Conservation (phyloP, 2,888 invertebrate species). For the Clitarchus hookeri region DNA sequence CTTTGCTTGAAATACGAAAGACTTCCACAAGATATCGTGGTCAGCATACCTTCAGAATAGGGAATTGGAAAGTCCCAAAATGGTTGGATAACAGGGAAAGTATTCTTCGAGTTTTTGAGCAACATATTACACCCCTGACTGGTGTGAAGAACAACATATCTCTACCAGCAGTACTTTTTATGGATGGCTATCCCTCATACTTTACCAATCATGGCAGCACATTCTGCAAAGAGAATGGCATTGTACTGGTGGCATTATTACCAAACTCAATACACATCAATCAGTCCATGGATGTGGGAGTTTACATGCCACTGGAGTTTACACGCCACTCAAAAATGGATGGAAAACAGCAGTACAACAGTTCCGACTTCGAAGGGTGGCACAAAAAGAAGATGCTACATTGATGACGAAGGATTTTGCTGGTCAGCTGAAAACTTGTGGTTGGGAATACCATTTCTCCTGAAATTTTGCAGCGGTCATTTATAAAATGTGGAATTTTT, state of each 20-base stretch:
- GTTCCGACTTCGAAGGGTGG: conserved; percentile 46
- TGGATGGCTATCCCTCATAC: conserved; percentile 43
- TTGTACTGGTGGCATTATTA: conserved; percentile 49
- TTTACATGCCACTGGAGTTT: too few relatives aligned
- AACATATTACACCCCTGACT: conserved; percentile 44
- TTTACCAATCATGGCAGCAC: conserved; percentile 50
- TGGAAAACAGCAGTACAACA: conserved; percentile 48
- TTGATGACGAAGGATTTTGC: conserved; percentile 46
- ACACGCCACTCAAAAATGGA: conserved; percentile 48
- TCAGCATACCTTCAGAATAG: conserved; percentile 38
- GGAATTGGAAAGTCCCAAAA: conserved; percentile 42
- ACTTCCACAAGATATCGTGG: conserved; percentile 33
- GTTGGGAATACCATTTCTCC: background rate
- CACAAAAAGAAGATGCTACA: conserved; percentile 33
- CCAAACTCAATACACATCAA: conserved; percentile 53
- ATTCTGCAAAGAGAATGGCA: conserved; percentile 52
- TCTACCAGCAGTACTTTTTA: conserved; percentile 45
- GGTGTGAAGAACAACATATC: conserved; percentile 43
- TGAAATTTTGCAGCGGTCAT: background rate
- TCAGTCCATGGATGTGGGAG: conserved; percentile 52
- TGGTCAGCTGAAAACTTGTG: conserved; percentile 36
- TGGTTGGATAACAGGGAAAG: conserved; percentile 43
- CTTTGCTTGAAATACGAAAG: conserved; percentile 31
- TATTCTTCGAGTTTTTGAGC: conserved; percentile 40
- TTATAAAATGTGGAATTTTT: background rate